phyloP scores from a whole-genome alignment of 2,888 invertebrate species.

The Eupsilia transversa region DNA sequence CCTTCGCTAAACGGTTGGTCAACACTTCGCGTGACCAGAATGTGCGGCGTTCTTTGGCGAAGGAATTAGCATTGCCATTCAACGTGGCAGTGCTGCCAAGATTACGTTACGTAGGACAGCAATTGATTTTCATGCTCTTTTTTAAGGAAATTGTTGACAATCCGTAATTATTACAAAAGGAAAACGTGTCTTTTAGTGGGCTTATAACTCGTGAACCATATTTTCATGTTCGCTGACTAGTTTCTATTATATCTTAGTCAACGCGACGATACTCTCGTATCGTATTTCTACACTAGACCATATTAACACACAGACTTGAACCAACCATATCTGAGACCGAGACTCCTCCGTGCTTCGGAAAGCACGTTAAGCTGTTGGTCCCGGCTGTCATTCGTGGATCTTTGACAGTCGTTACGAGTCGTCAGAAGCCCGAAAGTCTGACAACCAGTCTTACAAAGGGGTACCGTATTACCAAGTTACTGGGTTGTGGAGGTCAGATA shows the following conservation, averaged over 20 bases:
- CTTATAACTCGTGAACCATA: not conserved
- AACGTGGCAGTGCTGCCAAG: constrained; percentile 32
- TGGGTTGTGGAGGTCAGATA: too few relatives aligned
- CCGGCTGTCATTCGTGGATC: too few relatives aligned
- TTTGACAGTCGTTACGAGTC: too few relatives aligned
- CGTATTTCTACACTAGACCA: not conserved
- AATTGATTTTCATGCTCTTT: constrained; percentile 44
- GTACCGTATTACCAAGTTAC: too few relatives aligned
- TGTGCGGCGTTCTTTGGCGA: constrained; percentile 29
- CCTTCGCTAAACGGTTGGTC: constrained; percentile 30
- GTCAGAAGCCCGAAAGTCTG: too few relatives aligned
- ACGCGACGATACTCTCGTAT: not conserved
- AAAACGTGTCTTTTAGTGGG: not conserved
- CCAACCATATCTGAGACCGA: too few relatives aligned
- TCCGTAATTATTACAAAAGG: not conserved
- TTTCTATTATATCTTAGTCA: not conserved
- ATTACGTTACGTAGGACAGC: constrained; percentile 30
- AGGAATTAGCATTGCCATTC: constrained; percentile 58
- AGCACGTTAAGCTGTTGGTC: too few relatives aligned
- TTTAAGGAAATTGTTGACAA: not conserved
- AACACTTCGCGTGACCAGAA: constrained; percentile 51
- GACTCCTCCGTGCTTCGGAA: too few relatives aligned
- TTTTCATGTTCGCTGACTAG: not conserved
- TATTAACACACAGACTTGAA: not conserved
- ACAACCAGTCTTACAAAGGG: too few relatives aligned